These are phyloP conservation scores for Pseudobourletiella spinata DNA, from an alignment of 1,140 invertebrate species.

Conservation along the genomic window DNA sequence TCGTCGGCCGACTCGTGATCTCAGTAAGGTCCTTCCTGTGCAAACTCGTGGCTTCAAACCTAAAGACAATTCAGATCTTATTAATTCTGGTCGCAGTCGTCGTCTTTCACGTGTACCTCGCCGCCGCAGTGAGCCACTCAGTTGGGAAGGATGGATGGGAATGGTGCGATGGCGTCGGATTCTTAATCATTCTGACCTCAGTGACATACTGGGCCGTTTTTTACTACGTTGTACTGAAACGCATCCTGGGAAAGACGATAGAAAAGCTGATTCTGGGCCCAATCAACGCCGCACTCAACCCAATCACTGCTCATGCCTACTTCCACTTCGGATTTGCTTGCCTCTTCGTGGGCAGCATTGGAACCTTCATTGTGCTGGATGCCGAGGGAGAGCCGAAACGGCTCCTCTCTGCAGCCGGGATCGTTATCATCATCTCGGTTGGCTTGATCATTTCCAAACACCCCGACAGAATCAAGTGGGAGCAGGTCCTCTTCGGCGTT, in stretches of 20 bases:
- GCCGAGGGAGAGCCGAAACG: slow-evolving; percentile 36
- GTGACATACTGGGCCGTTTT: slow-evolving; percentile 54
- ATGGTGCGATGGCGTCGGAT: slow-evolving; percentile 62
- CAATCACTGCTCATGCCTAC: too few relatives aligned
- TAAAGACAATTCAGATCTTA: too few relatives aligned
- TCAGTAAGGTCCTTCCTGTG: too few relatives aligned
- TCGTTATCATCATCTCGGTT: slow-evolving; percentile 44
- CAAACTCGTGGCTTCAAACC: too few relatives aligned
- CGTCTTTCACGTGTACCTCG: too few relatives aligned
- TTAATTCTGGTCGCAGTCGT: too few relatives aligned
- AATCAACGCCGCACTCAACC: not conserved
- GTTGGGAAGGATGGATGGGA: too few relatives aligned
- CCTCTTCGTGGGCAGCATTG: slow-evolving; percentile 15
- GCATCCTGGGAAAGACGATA: slow-evolving; percentile 42
- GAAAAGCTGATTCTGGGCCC: slow-evolving; percentile 38
- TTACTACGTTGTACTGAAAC: slow-evolving; percentile 57
- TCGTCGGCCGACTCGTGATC: too few relatives aligned
- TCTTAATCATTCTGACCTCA: slow-evolving; percentile 56
- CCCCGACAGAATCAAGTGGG: slow-evolving; percentile 56
- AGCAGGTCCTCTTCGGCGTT: slow-evolving; percentile 66
- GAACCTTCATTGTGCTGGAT: slow-evolving; percentile 37
- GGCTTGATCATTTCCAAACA: slow-evolving; percentile 52
- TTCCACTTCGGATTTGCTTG: slow-evolving; percentile 3
- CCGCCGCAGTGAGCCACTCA: too few relatives aligned
- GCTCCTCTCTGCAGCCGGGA: slow-evolving; percentile 54